A percentile compares a stretch with the other conserved stretches of the same genome.
These are phyloP conservation scores for Clinocottus analis DNA, from an alignment of 2,113 vertebrate genomes.

Conservation along the genomic window DNA sequence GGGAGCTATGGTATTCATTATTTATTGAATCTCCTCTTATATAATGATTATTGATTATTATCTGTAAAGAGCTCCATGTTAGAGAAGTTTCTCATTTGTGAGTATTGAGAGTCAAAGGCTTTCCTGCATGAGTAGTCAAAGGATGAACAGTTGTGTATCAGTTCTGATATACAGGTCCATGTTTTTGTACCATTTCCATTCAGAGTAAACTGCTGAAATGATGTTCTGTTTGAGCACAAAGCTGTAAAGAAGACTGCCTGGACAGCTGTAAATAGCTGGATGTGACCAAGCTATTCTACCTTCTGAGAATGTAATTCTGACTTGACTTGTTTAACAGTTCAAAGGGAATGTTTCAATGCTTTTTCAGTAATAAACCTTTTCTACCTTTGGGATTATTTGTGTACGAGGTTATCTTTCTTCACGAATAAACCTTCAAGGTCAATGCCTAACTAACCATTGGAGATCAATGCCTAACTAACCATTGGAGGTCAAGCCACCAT, in stretches of 20 bases:
- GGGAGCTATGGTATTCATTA: constrained; percentile 60
- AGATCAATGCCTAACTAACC: too few relatives aligned
- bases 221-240: constrained; percentile 67
- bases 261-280: constrained; percentile 48
- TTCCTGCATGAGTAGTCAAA: constrained; percentile 64
- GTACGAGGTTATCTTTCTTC: not conserved
- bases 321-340: constrained; percentile 64
- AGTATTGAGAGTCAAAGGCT: constrained; percentile 34
- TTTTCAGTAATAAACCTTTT: constrained; percentile 81
- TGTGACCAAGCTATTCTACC: constrained; percentile 26
- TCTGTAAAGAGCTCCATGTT: constrained; percentile 51
- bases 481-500: too few relatives aligned
- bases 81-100: constrained; percentile 49
- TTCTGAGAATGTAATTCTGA: constrained; percentile 70
- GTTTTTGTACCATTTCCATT: constrained; percentile 29
- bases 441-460: too few relatives aligned
- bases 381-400: constrained; percentile 51
- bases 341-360: constrained; percentile 68
- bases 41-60: constrained; percentile 37
- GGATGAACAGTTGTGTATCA: constrained; percentile 15
- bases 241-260: constrained; percentile 22
- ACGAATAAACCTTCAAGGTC: not conserved
- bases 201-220: constrained; percentile 27
- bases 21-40: constrained; percentile 65
- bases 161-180: constrained; percentile 34